phyloP scores from a whole-genome alignment of 2,888 invertebrate species.

The Latheticus oryzae region DNA sequence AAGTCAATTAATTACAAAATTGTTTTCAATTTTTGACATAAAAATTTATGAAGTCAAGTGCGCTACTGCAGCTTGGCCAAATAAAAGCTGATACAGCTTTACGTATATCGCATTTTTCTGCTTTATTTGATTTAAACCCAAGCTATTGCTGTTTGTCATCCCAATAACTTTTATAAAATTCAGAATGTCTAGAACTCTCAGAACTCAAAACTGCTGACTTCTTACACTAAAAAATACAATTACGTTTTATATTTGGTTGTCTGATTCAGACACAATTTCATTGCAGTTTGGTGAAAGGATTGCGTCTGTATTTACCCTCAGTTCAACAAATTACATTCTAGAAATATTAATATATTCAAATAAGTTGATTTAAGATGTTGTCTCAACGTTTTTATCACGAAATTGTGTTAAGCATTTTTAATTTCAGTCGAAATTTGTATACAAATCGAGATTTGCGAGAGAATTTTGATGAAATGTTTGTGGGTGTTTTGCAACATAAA shows the following conservation, averaged over 20 bases:
- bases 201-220: too few species aligned
- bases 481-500: too few species aligned
- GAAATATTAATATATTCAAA: conserved; percentile 37
- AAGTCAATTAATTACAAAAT: too few species aligned
- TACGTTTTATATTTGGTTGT: too few species aligned
- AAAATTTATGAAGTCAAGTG: too few species aligned
- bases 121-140: conserved; percentile 26
- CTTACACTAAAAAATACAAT: too few species aligned
- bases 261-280: too few species aligned
- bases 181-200: too few species aligned
- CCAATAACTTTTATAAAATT: conserved; percentile 28
- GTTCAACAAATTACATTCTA: conserved; percentile 21
- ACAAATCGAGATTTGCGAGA: conserved; percentile 15
- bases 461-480: conserved; percentile 17
- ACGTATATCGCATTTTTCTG: conserved; percentile 21
- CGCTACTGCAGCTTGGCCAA: too few species aligned
- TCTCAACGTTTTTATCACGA: conserved; percentile 26
- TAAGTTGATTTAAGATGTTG: conserved; percentile 32
- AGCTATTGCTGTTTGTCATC: conserved; percentile 28
- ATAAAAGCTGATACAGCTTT: conserved; percentile 28
- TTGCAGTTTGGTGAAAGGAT: too few species aligned
- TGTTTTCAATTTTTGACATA: too few species aligned
- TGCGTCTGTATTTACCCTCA: too few species aligned
- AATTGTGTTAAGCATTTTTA: conserved; percentile 34
- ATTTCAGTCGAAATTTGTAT: conserved; percentile 30